A percentile compares a stretch with the other conserved stretches of the same genome.
Evolutionary conservation across 2,113 vertebrate genomes (phyloP).

Genomic region (Peromyscus californicus): DNA sequence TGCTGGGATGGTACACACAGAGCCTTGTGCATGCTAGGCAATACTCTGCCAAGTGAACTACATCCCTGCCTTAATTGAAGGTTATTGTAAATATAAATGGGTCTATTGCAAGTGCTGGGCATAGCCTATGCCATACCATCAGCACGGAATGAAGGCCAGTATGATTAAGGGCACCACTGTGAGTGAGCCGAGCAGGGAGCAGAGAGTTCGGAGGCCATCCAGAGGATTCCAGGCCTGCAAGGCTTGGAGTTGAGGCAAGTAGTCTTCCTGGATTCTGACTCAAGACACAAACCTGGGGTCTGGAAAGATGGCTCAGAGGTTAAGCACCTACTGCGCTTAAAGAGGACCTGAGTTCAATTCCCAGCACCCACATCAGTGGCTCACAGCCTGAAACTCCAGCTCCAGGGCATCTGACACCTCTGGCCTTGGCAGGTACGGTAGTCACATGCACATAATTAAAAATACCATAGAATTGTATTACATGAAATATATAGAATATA

Average conservation of each 20-base stretch:
- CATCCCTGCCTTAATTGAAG: background rate
- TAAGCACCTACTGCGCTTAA: background rate
- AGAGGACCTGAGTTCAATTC: background rate
- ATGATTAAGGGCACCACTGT: background rate
- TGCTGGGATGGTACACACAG: background rate
- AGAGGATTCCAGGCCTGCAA: background rate
- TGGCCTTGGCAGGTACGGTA: background rate
- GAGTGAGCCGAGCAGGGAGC: background rate
- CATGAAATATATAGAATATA: too few species aligned
- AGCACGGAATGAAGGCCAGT: background rate
- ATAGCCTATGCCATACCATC: background rate
- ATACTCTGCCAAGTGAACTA: too few species aligned
- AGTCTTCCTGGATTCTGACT: constrained; percentile 25
- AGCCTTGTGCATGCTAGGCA: background rate
- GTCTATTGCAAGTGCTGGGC: background rate
- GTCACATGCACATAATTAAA: background rate
- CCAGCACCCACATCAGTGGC: background rate
- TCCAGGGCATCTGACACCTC: background rate
- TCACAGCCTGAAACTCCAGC: background rate
- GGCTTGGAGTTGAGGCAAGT: constrained; percentile 58
- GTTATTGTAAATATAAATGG: background rate
- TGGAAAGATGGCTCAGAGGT: background rate
- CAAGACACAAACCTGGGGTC: background rate
- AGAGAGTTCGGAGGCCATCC: background rate
- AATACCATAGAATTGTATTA: background rate